Evolutionary conservation across 2,888 invertebrate genomes (phyloP), one percentile per base, ranked within the genome.

Genomic region (Pediacus dermestoides): DNA sequence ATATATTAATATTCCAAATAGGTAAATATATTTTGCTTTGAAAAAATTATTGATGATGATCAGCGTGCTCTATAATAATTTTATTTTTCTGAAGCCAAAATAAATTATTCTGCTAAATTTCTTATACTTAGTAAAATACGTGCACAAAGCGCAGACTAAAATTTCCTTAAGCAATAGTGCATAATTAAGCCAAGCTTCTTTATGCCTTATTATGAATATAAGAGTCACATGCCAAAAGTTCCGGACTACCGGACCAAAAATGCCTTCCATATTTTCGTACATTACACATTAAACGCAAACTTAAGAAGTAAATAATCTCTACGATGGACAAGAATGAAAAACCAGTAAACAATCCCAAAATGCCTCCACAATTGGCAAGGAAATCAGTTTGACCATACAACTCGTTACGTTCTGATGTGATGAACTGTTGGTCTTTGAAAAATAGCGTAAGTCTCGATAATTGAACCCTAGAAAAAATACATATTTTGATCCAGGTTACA

Each of bases 391-490:
- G 50, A 0, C 78, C 77, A 44, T 74, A 78, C 30, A 78, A 55
- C 53, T 78, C 78, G 23, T 76, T 75, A 7, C 78, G 69, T 37
- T 73, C 72, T 34, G 75, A 75, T 0, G 76, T 72, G 16, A 75
- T 68, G 48, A 74, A 77, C 26, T 74, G 72, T 2, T 79, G 77
- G 56, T 85, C 83, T 62, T 82, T 84, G 68, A 84, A 85, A 68
- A 81, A 84, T 30, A 85, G 74, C 50, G 78, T 77, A 4, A 84
- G 72, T 2, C 82, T 74, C 0, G 83, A 73, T 66, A 76, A 72
- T 50, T 73, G 68, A 13, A 72, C 59, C 28, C 79, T 78, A 49
- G 36, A 68, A 68, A 33, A 54, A 44, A 41, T 7, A 15, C n/a
- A n/a, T n/a, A n/a, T n/a, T n/a, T n/a, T n/a, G n/a, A n/a, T n/a